Conservation (phyloP, 2,113 vertebrate species). For the Mastomys natalensis region DNA sequence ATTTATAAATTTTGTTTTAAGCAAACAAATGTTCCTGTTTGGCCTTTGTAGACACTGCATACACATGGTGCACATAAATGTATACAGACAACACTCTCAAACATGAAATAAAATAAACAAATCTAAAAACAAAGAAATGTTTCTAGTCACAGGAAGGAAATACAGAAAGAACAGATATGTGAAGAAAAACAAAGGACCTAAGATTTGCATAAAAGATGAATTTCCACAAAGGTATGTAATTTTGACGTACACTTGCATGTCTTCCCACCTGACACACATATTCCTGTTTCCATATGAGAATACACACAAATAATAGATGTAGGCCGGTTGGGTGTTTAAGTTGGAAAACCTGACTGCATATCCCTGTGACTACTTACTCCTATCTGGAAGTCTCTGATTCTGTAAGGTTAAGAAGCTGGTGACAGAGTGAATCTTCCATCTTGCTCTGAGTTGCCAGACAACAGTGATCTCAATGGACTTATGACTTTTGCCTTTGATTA, state of each 20-base stretch:
- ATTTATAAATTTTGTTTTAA: neutral
- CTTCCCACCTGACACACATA: rapidly evolving
- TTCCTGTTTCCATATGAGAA: neutral
- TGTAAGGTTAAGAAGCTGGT: neutral
- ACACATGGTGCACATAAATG: too few species aligned
- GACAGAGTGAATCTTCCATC: neutral
- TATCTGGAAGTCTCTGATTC: neutral
- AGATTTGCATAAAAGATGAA: neutral
- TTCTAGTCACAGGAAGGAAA: neutral
- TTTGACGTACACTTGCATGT: neutral
- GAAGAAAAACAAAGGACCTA: neutral
- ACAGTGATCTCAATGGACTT: neutral
- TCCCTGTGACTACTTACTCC: neutral
- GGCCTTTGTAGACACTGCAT: neutral
- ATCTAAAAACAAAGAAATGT: neutral
- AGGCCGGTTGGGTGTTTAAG: neutral
- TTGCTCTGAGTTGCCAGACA: neutral
- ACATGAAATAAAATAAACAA: neutral
- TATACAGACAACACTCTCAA: neutral
- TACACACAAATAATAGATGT: neutral
- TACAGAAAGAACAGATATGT: neutral
- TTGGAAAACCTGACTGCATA: neutral
- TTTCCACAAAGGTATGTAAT: neutral
- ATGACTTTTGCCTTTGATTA: neutral
- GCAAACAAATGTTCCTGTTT: neutral